Base-by-base conservation (phyloP, 2,888 invertebrate species). In the Achlya flavicornis region DNA sequence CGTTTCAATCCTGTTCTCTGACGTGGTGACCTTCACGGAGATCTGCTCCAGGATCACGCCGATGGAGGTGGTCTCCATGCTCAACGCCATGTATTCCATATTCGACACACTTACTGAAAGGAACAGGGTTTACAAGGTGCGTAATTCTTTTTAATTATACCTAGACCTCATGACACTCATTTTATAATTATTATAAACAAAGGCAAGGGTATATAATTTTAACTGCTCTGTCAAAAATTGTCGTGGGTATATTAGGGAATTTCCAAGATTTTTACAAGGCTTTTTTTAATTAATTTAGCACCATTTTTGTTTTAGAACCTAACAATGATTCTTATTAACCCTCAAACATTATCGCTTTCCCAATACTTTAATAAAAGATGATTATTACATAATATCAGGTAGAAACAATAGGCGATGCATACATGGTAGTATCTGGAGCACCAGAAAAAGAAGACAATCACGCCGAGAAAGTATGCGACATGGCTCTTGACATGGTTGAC, bases 401-500 rank as follows among this genome's bases (percentile, higher is more conserved):
- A 53, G 99, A 99, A 92, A 99, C 99, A 0, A 99, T 99, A 74
- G 99, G 99, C 0, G 99, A 99, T 84, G 99, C 99, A 0, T 99
- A 99, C 86, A 99, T 99, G 99, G 98, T 99, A 0, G 99, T 99
- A 0, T 97, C 98, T 0, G 99, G 99, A 0, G 98, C 98, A 0
- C 99, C 99, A 0, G 97, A 97, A 75, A 97, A 97, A 78, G 98
- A 98, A 81, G 95, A 95, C 62, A 97, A 98, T 82, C 99, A 99
- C 84, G 98, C 98, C 0, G 97, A 98, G 85, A 96, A 97, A 78
- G 97, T 98, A 7, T 98, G 98, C 84, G 97, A 98, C 84, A 99
- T 99, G 98, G 98, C 98, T 0, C 91, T 99, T 38, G 99, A 98
- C 80, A 99, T 99, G 99, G 96, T 98, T 1, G 97, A 98, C 73